Evolutionary conservation across 2,113 vertebrate species (phyloP).

Genomic region (Struthio camelus): DNA sequence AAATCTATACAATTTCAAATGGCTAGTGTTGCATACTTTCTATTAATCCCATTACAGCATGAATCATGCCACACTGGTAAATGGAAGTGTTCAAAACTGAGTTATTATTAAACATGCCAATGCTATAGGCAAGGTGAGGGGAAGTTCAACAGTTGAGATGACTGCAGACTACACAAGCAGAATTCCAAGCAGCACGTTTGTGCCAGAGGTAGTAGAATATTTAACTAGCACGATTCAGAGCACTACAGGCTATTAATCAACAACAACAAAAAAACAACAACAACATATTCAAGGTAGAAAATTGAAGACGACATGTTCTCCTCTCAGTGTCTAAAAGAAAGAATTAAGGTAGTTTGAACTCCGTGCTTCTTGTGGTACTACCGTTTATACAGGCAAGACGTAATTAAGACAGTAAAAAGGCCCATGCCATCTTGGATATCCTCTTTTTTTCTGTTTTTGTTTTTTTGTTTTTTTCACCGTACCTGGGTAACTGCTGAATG

Average conservation of each 20-base stretch:
- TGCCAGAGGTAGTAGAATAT: not conserved
- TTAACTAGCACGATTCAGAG: not conserved
- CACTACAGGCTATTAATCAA: not conserved
- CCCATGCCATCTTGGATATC: not conserved
- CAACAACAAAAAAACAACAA: not conserved
- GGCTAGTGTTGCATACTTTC: not conserved
- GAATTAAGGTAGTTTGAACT: not conserved
- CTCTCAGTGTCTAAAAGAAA: not conserved
- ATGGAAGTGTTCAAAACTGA: not conserved
- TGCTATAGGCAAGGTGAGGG: not conserved
- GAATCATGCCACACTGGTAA: not conserved
- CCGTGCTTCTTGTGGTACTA: not conserved
- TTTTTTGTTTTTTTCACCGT: not conserved
- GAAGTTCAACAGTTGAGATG: not conserved
- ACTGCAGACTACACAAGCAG: not conserved
- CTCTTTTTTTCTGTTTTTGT: not conserved
- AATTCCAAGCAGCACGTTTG: not conserved
- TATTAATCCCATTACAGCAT: not conserved
- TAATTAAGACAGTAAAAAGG: not conserved
- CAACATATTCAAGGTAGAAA: not conserved
- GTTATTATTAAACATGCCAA: not conserved
- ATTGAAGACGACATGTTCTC: not conserved
- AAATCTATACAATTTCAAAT: not conserved
- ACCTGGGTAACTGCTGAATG: conserved; percentile 97
- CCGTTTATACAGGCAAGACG: not conserved